Conservation (phyloP, 1,140 invertebrate genomes). For the Drosophila kurseongensis region DNA sequence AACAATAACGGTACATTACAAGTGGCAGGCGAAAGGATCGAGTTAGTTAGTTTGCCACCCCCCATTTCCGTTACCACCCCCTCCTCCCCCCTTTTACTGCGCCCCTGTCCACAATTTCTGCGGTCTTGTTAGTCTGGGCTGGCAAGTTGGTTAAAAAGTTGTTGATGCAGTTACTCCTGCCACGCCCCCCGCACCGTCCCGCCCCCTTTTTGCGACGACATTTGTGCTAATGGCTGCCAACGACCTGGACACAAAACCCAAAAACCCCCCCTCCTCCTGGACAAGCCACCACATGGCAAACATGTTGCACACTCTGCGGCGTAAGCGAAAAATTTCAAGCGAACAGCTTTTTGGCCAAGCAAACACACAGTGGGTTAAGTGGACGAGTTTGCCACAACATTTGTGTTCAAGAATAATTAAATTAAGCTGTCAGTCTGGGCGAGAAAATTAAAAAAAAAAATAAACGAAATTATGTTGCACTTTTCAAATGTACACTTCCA, state of each 20-base stretch:
- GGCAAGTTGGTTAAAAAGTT: slow-evolving; percentile 81
- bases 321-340: slow-evolving; percentile 57
- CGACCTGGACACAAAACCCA: slow-evolving; percentile 52
- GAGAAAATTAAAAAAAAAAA: background rate
- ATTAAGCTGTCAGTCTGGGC: slow-evolving; percentile 30
- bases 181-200: too few relatives aligned
- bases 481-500: background rate
- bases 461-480: background rate
- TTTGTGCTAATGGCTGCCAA: slow-evolving; percentile 69
- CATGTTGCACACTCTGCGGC: slow-evolving; percentile 72
- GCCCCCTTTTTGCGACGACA: slow-evolving; percentile 32
- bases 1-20: slow-evolving; percentile 75
- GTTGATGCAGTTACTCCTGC: slow-evolving; percentile 64
- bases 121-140: slow-evolving; percentile 73
- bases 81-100: background rate
- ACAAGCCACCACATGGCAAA: slow-evolving; percentile 50
- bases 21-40: slow-evolving; percentile 65
- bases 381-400: slow-evolving; percentile 32
- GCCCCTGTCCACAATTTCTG: slow-evolving; percentile 27
- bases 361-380: slow-evolving; percentile 13
- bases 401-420: slow-evolving; percentile 46
- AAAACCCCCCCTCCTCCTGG: background rate
- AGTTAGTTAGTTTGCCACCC: slow-evolving; percentile 72
- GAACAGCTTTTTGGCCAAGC: slow-evolving; percentile 36
- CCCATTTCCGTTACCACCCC: background rate